phyloP scores from a whole-genome alignment of 2,797 vertebrate species.

The Cyprinella venusta region DNA sequence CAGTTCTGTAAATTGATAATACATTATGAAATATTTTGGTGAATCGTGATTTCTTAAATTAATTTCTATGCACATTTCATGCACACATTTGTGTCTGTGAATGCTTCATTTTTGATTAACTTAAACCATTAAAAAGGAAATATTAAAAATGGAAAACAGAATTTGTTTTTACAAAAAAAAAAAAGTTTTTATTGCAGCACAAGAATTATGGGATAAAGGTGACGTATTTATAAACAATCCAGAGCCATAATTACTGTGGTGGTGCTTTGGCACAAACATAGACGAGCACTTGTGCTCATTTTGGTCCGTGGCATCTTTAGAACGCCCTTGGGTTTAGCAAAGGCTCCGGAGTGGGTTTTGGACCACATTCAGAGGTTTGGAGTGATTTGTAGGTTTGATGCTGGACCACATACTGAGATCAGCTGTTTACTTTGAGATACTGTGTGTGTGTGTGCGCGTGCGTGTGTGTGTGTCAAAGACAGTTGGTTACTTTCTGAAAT shows the following conservation, averaged over 20 bases:
- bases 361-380: constrained; percentile 38
- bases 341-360: neutral
- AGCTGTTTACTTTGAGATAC: constrained; percentile 9
- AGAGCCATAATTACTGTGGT: constrained; percentile 63
- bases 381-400: constrained; percentile 54
- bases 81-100: no score
- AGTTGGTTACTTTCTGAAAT: neutral
- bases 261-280: constrained; percentile 56
- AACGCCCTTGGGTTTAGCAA: constrained; percentile 36
- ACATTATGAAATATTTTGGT: no score
- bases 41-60: no score
- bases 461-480: neutral
- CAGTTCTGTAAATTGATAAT: no score
- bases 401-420: constrained; percentile 37
- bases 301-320: constrained; percentile 32
- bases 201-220: constrained; percentile 59
- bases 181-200: neutral
- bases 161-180: neutral
- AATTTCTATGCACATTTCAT: no score
- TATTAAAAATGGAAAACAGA: neutral
- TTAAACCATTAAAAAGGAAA: neutral
- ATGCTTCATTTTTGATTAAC: neutral
- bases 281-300: constrained; percentile 11
- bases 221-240: constrained; percentile 67
- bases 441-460: constrained; percentile 6